These are phyloP conservation scores for Callinectes sapidus DNA, from an alignment of 2,888 invertebrate genomes.

Conservation along the genomic window DNA sequence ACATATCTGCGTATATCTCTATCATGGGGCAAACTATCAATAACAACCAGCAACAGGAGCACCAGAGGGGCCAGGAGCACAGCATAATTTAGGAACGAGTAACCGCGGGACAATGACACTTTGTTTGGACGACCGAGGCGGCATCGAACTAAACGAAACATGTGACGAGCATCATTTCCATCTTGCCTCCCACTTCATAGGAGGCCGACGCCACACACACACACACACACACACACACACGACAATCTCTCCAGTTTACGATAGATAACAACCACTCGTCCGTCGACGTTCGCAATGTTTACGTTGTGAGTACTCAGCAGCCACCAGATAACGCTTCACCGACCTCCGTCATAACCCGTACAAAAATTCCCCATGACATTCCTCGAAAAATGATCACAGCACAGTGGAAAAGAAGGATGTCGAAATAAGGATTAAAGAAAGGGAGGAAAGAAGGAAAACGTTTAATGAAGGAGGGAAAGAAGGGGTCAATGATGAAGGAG, in stretches of 20 bases:
- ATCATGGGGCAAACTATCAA: background rate
- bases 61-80: background rate
- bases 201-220: background rate
- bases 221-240: background rate
- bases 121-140: background rate
- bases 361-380: background rate
- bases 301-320: background rate
- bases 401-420: background rate
- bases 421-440: background rate
- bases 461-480: background rate
- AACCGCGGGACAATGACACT: background rate
- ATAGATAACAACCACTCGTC: background rate
- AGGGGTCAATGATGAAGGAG: background rate
- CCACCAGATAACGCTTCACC: background rate
- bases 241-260: conserved; percentile 2
- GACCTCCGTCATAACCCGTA: background rate
- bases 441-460: background rate
- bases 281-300: background rate
- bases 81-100: background rate
- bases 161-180: background rate
- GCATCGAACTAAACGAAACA: conserved; percentile 13
- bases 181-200: background rate
- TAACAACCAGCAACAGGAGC: background rate
- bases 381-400: background rate
- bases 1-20: background rate